A percentile compares a stretch with the other conserved stretches of the same genome.
These are phyloP conservation scores for Cepphus grylle DNA, from an alignment of 2,113 vertebrate genomes.

Conservation along the genomic window DNA sequence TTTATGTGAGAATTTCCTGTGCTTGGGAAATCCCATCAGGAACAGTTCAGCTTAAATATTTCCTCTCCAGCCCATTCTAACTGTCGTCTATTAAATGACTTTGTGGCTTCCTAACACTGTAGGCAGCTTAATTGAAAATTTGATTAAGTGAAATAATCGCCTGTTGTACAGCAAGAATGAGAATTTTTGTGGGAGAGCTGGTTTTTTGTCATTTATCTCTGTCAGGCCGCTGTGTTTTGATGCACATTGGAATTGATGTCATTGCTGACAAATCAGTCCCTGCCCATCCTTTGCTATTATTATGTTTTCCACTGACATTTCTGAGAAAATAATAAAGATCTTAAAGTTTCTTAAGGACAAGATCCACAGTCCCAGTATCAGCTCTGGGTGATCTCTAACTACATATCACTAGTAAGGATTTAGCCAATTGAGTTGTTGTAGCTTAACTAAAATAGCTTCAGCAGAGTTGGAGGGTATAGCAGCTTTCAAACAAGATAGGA, in stretches of 20 bases:
- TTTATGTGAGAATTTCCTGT: constrained; percentile 12
- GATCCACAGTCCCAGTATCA: constrained; percentile 40
- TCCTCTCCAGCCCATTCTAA: background rate
- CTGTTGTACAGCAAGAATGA: constrained; percentile 32
- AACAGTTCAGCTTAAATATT: constrained; percentile 25
- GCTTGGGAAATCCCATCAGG: constrained; percentile 1
- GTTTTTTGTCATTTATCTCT: background rate
- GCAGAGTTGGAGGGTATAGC: constrained; percentile 60
- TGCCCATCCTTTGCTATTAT: constrained; percentile 25
- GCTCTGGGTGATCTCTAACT: constrained; percentile 49
- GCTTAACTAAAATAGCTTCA: constrained; percentile 62
- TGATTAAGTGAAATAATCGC: constrained; percentile 18
- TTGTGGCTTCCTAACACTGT: constrained; percentile 1
- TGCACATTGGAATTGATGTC: background rate
- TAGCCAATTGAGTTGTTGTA: constrained; percentile 61
- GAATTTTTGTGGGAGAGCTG: constrained; percentile 11
- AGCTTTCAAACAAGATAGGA: constrained; percentile 60
- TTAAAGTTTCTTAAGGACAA: constrained; percentile 53
- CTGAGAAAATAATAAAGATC: constrained; percentile 43
- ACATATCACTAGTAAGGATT: constrained; percentile 63
- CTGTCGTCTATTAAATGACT: background rate
- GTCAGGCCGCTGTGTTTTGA: constrained; percentile 10
- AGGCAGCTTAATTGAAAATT: constrained; percentile 34
- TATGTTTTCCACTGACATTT: constrained; percentile 46
- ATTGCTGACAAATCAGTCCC: background rate